Conservation (phyloP, 2,113 vertebrate species). For the Meriones unguiculatus region DNA sequence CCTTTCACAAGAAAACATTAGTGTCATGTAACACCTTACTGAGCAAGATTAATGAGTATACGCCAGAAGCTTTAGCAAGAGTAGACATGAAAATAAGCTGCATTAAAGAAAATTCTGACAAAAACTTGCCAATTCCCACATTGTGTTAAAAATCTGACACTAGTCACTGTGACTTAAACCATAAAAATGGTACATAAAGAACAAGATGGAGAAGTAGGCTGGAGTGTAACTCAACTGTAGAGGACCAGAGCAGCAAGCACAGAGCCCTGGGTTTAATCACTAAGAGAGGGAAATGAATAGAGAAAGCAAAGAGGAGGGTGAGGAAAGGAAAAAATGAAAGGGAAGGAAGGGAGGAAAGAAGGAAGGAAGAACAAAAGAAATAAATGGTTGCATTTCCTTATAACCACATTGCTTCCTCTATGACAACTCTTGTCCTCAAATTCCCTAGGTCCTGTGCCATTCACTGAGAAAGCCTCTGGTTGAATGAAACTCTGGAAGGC, state of each 20-base stretch:
- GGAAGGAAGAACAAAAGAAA: neutral
- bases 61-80: slow-evolving; percentile 1
- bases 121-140: neutral
- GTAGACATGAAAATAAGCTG: neutral
- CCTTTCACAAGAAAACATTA: neutral
- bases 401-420: neutral
- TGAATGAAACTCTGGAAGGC: neutral
- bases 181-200: neutral
- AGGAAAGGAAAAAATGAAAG: neutral
- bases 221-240: too few species aligned
- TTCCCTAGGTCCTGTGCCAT: neutral
- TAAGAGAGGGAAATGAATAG: too few species aligned
- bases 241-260: neutral
- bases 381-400: neutral
- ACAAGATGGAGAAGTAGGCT: neutral
- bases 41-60: neutral
- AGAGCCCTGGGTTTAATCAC: neutral
- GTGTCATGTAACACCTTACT: neutral
- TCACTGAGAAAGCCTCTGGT: neutral
- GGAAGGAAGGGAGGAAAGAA: too few species aligned
- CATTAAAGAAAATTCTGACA: slow-evolving; percentile 1
- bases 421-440: neutral
- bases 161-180: slow-evolving; percentile 10
- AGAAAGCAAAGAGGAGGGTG: neutral
- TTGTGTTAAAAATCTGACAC: neutral